phyloP scores from a whole-genome alignment of 2,797 vertebrate genomes.

The Fratercula arctica region DNA sequence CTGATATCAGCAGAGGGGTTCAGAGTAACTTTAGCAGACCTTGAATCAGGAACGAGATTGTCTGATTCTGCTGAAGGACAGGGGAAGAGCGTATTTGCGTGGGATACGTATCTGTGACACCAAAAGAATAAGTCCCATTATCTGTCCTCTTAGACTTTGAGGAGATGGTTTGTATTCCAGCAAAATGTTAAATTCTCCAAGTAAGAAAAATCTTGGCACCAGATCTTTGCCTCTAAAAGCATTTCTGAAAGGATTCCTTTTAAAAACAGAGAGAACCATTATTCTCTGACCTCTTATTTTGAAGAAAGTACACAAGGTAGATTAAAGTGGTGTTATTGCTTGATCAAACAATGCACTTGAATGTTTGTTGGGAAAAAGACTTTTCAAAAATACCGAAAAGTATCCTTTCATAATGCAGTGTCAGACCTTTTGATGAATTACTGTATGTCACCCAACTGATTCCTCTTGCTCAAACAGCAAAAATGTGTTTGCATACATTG shows the following conservation, averaged over 20 bases:
- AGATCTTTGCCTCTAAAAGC: constrained; percentile 14
- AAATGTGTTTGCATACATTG: constrained; percentile 22
- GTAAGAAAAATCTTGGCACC: not conserved
- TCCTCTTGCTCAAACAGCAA: not conserved
- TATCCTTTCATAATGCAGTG: constrained; percentile 6
- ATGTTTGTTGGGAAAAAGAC: constrained; percentile 19
- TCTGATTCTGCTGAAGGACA: not conserved
- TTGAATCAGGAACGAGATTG: not conserved
- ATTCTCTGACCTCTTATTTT: constrained; percentile 30
- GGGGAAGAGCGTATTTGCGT: not conserved
- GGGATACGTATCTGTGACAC: not conserved
- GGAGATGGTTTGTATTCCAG: not conserved
- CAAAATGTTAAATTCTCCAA: constrained; percentile 7
- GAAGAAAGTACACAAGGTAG: constrained; percentile 15
- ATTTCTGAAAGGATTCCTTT: constrained; percentile 18
- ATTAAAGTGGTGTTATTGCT: constrained; percentile 49
- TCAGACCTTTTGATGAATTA: constrained; percentile 44
- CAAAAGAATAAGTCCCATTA: not conserved
- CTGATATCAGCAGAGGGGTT: not conserved
- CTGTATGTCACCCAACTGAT: not conserved
- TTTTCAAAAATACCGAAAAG: constrained; percentile 33
- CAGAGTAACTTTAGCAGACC: not conserved
- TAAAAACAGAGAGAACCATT: not conserved
- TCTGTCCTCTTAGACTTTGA: not conserved
- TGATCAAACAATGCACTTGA: constrained; percentile 39